These are phyloP conservation scores for Urocolius indicus DNA, from an alignment of 2,113 vertebrate species.

Conservation along the genomic window DNA sequence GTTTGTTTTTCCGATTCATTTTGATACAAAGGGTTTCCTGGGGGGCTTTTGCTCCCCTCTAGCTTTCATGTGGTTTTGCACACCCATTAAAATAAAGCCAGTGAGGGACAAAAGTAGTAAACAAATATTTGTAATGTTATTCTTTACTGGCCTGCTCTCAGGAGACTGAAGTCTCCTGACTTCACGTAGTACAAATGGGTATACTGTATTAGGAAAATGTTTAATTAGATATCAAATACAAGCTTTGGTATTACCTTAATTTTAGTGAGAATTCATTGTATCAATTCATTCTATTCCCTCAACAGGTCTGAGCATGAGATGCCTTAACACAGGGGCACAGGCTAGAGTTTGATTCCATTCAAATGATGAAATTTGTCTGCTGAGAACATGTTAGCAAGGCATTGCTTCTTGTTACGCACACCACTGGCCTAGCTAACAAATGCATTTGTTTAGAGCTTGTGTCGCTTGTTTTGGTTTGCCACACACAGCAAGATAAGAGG, in stretches of 20 bases:
- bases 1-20: slow-evolving; percentile 64
- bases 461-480: not conserved
- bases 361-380: slow-evolving; percentile 4
- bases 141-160: slow-evolving; percentile 42
- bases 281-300: not conserved
- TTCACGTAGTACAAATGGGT: not conserved
- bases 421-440: not conserved
- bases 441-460: not conserved
- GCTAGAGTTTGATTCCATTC: not conserved
- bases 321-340: not conserved
- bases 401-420: not conserved
- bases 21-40: slow-evolving; percentile 21
- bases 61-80: slow-evolving; percentile 23
- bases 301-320: not conserved
- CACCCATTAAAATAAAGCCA: slow-evolving; percentile 28
- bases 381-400: not conserved
- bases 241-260: not conserved
- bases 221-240: slow-evolving; percentile 13
- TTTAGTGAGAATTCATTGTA: not conserved
- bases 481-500: not conserved
- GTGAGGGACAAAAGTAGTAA: slow-evolving; percentile 21
- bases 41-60: slow-evolving; percentile 5
- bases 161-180: slow-evolving; percentile 13
- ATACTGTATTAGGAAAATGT: slow-evolving; percentile 9
- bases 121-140: slow-evolving; percentile 61